These are phyloP conservation scores for Lates calcarifer DNA, from an alignment of 2,113 vertebrate species.

Conservation along the genomic window DNA sequence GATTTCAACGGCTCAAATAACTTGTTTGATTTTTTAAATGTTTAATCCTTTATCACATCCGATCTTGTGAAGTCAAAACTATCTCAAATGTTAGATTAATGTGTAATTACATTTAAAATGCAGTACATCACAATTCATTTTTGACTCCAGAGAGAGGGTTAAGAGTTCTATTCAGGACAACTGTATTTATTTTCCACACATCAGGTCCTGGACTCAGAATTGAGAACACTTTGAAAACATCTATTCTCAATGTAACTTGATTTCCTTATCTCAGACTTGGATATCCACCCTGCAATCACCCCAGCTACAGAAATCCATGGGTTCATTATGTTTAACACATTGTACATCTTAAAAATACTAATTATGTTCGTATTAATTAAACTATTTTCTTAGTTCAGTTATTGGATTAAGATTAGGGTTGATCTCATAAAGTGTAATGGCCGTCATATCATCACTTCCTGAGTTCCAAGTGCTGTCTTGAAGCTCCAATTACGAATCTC, in stretches of 20 bases:
- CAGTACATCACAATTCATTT: too few relatives aligned
- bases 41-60: background rate
- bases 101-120: too few relatives aligned
- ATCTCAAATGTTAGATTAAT: too few relatives aligned
- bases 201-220: background rate
- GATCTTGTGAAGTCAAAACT: background rate
- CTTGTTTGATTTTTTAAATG: too few relatives aligned
- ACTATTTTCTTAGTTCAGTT: background rate
- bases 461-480: too few relatives aligned
- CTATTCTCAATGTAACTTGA: background rate
- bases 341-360: background rate
- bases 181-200: background rate
- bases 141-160: too few relatives aligned
- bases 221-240: too few relatives aligned
- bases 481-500: too few relatives aligned
- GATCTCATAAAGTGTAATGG: background rate
- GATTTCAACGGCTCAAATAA: too few relatives aligned
- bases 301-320: background rate
- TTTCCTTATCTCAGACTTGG: conserved; percentile 17
- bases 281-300: conserved; percentile 18
- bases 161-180: background rate
- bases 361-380: background rate
- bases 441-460: background rate
- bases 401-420: too few relatives aligned
- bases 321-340: background rate